Evolutionary conservation across 2,888 invertebrate species (phyloP).

Genomic region (Galeopsomyia nigrocyanea): DNA sequence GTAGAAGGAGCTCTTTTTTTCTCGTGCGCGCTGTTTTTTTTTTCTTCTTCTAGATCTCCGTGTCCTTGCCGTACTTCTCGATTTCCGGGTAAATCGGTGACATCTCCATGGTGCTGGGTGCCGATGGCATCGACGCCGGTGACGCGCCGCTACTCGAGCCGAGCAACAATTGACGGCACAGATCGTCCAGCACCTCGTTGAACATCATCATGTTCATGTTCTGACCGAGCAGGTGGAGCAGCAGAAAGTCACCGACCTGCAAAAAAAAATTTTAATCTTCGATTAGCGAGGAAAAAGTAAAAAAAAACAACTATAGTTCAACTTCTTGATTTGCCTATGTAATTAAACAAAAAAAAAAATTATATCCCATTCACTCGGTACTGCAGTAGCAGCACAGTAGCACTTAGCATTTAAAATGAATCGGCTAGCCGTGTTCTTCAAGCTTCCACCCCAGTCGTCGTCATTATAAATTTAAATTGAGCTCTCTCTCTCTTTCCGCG

Average conservation of each 20-base stretch:
- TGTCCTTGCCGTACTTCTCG: constrained; percentile 84
- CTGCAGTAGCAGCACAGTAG: too few species aligned
- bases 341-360: too few species aligned
- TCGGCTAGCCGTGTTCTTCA: too few species aligned
- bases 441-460: neutral
- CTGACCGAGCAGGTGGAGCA: constrained; percentile 87
- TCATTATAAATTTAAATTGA: too few species aligned
- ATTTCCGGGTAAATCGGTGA: constrained; percentile 87
- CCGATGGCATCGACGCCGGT: constrained; percentile 76
- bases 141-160: constrained; percentile 75
- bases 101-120: constrained; percentile 89
- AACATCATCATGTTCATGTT: constrained; percentile 88
- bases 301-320: too few species aligned
- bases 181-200: constrained; percentile 83
- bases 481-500: too few species aligned
- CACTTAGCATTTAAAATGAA: too few species aligned
- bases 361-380: too few species aligned
- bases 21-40: too few species aligned
- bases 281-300: too few species aligned
- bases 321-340: too few species aligned
- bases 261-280: neutral
- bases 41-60: constrained; percentile 85
- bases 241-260: constrained; percentile 90
- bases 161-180: constrained; percentile 79
- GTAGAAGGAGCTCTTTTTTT: neutral